Evolutionary conservation across 2,113 vertebrate genomes (phyloP).

Genomic region (Macrotis lagotis): DNA sequence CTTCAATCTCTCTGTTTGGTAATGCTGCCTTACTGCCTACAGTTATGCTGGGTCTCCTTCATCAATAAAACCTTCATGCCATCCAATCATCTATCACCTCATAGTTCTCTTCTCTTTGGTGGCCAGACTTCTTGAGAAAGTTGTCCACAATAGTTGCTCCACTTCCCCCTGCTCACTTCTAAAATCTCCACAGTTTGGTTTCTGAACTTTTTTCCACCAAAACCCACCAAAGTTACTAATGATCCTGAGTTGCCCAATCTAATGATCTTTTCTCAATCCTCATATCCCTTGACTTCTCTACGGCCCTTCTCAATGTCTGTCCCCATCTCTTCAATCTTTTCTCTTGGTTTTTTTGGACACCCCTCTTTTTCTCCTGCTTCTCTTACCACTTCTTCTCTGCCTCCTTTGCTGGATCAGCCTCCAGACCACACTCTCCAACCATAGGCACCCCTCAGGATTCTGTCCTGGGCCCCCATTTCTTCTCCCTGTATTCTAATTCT

Average conservation of each 20-base stretch:
- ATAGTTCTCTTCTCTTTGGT: background rate
- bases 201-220: background rate
- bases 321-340: background rate
- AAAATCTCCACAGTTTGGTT: background rate
- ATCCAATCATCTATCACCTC: too few species aligned
- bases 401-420: background rate
- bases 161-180: background rate
- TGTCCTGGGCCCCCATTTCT: background rate
- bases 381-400: background rate
- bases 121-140: too few species aligned
- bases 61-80: too few species aligned
- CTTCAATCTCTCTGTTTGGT: too few species aligned
- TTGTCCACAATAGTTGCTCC: too few species aligned
- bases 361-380: background rate
- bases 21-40: too few species aligned
- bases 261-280: background rate
- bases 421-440: too few species aligned
- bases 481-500: too few species aligned
- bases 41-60: too few species aligned
- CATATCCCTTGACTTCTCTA: background rate
- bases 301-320: background rate
- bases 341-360: too few species aligned
- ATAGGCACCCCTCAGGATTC: too few species aligned
- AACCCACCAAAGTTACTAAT: background rate
- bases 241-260: background rate